Evolutionary conservation across 2,113 vertebrate species (phyloP), one percentile per base, ranked within the genome.

Genomic region (Pomatostomus ruficeps): DNA sequence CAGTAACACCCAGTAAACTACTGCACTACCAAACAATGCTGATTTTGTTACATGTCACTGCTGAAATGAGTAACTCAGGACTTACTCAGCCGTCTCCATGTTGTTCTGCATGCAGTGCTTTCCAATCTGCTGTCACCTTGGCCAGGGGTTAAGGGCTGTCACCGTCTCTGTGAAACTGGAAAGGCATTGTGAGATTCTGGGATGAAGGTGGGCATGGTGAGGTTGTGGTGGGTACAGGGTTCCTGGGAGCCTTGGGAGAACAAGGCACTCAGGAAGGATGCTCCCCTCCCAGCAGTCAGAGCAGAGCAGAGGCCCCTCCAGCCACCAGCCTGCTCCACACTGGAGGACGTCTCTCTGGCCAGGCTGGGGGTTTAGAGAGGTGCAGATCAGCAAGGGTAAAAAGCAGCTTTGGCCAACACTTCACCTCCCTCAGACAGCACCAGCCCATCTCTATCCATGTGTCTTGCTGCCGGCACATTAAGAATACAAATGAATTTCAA

Each of bases 221-320:
- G 31, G 43, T 23, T 85, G 54, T 45, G 24, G 12, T 40, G 25
- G 19, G 33, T 24, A 49, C 6, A 4, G 48, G 8, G 25, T 16
- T 89, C 59, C 54, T 7, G 6, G 57, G 25, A 71, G 17, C 28
- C 3, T 0, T 11, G n/a, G 46, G 38, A 73, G 20, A n/a, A 40
- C 18, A 23, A 0, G 1, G 28, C 17, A 31, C 28, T 24, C 11
- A 20, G 40, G 28, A 57, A 71, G 7, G 18, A 17, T 7, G 7
- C 29, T 68, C 7, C 8, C 7, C 31, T 80, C 58, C 25, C 31
- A 45, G 15, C 33, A 68, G 28, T 7, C 29, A 11, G 35, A 40
- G 51, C 18, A 67, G 42, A 75, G 62, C 49, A 36, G 24, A 66
- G 42, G 18, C 38, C 16, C 15, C 35, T 38, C 17, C 45, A 48